A percentile compares a stretch with the other conserved stretches of the same genome.
Conservation (phyloP, 2,888 invertebrate species). For the Pyralis farinalis region DNA sequence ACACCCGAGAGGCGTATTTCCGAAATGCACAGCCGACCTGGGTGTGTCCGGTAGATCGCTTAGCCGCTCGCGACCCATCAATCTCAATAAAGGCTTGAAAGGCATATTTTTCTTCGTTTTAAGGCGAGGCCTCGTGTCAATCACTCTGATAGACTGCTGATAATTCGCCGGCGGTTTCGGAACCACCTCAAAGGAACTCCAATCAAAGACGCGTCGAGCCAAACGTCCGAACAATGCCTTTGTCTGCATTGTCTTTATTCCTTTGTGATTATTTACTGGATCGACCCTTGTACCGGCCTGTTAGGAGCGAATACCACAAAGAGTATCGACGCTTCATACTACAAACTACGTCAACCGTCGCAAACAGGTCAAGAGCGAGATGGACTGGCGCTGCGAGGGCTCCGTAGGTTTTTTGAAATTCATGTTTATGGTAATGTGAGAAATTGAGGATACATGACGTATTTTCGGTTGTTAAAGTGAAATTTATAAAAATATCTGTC, state of each 20-base stretch:
- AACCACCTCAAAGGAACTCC: constrained; percentile 10
- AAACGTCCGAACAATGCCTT: constrained; percentile 31
- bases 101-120: constrained; percentile 67
- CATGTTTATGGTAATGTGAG: too few species aligned
- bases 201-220: constrained; percentile 14
- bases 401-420: too few species aligned
- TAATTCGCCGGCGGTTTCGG: constrained; percentile 25
- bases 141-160: constrained; percentile 57
- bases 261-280: constrained; percentile 59
- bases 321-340: too few species aligned
- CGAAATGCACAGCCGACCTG: constrained; percentile 32
- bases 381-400: too few species aligned
- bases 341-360: too few species aligned
- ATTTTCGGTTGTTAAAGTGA: too few species aligned
- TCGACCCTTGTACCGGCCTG: constrained; percentile 25
- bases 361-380: too few species aligned
- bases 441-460: too few species aligned
- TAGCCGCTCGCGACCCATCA: constrained; percentile 43
- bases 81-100: constrained; percentile 68
- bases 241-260: constrained; percentile 48
- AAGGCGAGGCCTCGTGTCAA: constrained; percentile 55
- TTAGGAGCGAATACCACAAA: too few species aligned
- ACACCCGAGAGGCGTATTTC: constrained; percentile 35
- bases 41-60: constrained; percentile 32
- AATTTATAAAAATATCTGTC: too few species aligned